Evolutionary conservation across 2,888 invertebrate genomes (phyloP).

Genomic region (Dicycla oo): DNA sequence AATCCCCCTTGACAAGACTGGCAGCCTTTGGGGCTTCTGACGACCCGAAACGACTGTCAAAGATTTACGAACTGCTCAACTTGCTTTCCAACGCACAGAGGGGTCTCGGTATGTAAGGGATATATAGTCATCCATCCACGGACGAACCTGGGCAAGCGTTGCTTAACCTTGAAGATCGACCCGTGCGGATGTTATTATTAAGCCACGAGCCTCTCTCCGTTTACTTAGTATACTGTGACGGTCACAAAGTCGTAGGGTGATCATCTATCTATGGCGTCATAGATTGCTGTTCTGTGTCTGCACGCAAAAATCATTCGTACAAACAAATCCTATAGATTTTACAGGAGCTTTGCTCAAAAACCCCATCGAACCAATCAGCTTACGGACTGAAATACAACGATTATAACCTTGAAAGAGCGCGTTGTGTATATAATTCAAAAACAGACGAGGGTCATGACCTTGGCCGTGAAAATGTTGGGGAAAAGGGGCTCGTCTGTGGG

Average conservation of each 20-base stretch:
- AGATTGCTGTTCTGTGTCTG: neutral
- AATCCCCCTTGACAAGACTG: too few relatives aligned
- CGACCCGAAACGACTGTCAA: too few relatives aligned
- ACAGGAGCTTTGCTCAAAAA: neutral
- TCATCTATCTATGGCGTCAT: neutral
- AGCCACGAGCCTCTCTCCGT: neutral
- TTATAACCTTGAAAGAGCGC: constrained; percentile 9
- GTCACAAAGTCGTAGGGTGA: neutral
- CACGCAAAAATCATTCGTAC: neutral
- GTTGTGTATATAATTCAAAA: constrained; percentile 21
- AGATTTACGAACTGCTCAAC: too few relatives aligned
- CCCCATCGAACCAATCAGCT: neutral
- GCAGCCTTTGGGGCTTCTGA: too few relatives aligned
- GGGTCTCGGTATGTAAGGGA: too few relatives aligned
- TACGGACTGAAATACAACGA: neutral
- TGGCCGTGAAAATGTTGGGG: constrained; percentile 27
- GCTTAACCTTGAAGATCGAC: too few relatives aligned
- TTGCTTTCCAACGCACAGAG: too few relatives aligned
- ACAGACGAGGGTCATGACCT: constrained; percentile 23
- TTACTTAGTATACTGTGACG: neutral
- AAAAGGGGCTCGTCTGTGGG: constrained; percentile 28
- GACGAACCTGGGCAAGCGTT: too few relatives aligned
- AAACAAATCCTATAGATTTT: neutral
- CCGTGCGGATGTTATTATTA: too few relatives aligned
- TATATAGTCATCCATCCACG: too few relatives aligned